A percentile compares a stretch with the other conserved stretches of the same genome.
Evolutionary conservation across 2,888 invertebrate genomes (phyloP).

Genomic region (Conus canariensis): DNA sequence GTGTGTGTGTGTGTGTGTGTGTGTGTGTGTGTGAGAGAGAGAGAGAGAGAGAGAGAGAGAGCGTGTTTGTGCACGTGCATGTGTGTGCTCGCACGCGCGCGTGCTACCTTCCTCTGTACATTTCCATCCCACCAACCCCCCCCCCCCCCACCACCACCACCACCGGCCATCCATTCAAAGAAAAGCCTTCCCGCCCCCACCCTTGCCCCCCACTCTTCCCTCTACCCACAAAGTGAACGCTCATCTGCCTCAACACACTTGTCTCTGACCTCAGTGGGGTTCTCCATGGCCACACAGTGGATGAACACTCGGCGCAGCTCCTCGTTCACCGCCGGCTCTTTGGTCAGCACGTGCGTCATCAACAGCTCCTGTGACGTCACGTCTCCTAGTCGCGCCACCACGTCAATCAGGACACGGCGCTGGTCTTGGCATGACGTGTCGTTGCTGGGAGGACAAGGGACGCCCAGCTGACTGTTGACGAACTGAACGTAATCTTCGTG

Average conservation of each 20-base stretch:
- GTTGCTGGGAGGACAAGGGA: conserved; percentile 47
- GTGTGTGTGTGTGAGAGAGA: too few relatives aligned
- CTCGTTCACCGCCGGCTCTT: conserved; percentile 38
- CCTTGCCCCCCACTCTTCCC: neutral
- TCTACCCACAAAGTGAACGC: neutral
- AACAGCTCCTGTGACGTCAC: conserved; percentile 55
- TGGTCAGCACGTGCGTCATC: conserved; percentile 51
- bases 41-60: too few relatives aligned
- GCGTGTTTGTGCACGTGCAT: too few relatives aligned
- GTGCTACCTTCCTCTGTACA: too few relatives aligned
- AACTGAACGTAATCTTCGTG: conserved; percentile 52
- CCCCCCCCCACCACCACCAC: too few relatives aligned
- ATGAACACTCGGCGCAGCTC: conserved; percentile 49
- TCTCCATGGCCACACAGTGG: conserved; percentile 47
- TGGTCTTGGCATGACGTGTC: conserved; percentile 54
- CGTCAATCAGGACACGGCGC: conserved; percentile 57
- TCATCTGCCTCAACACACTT: too few relatives aligned
- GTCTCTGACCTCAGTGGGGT: conserved; percentile 24
- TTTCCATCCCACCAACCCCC: too few relatives aligned
- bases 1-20: too few relatives aligned
- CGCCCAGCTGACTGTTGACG: conserved; percentile 48
- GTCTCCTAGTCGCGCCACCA: conserved; percentile 56
- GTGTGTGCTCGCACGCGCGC: too few relatives aligned
- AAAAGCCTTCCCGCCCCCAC: too few relatives aligned
- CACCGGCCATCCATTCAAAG: too few relatives aligned